Conservation (phyloP, 2,797 vertebrate species). For the Gobionotothen gibberifrons region DNA sequence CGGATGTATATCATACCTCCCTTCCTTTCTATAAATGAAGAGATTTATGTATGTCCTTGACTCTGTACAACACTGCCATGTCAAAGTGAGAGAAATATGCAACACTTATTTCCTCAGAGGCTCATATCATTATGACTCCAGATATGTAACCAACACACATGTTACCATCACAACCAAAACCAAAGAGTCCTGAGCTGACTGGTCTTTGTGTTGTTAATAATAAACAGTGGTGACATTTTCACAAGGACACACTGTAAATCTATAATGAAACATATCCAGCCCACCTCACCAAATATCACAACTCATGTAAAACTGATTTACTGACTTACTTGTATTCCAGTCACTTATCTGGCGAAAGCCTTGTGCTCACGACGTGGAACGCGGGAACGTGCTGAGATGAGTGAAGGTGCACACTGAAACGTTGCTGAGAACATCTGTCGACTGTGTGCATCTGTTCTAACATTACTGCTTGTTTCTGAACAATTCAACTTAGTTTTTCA, state of each 20-base stretch:
- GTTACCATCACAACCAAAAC: neutral
- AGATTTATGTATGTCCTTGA: conserved; percentile 42
- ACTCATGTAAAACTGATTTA: conserved; percentile 57
- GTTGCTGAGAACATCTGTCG: conserved; percentile 8
- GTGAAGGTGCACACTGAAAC: conserved; percentile 1
- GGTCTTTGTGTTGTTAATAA: conserved; percentile 42
- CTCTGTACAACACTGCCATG: conserved; percentile 20
- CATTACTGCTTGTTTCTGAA: neutral
- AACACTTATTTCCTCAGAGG: conserved; percentile 30
- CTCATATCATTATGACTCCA: conserved; percentile 35
- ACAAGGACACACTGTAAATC: conserved; percentile 38
- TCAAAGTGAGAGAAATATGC: conserved; percentile 36
- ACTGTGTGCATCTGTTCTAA: neutral
- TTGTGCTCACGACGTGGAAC: neutral
- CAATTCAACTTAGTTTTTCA: neutral
- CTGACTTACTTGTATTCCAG: conserved; percentile 42
- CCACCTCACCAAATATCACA: conserved; percentile 23
- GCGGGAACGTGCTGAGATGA: conserved; percentile 21
- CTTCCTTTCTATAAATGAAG: conserved; percentile 23
- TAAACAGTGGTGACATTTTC: conserved; percentile 53
- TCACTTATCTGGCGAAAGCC: conserved; percentile 32
- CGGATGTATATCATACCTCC: conserved; percentile 5
- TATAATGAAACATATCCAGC: conserved; percentile 29
- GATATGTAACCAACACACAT: conserved; percentile 20
- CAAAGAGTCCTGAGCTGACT: conserved; percentile 23